These are phyloP conservation scores for Diaprepes abbreviatus DNA, from an alignment of 2,888 invertebrate genomes.

Conservation along the genomic window DNA sequence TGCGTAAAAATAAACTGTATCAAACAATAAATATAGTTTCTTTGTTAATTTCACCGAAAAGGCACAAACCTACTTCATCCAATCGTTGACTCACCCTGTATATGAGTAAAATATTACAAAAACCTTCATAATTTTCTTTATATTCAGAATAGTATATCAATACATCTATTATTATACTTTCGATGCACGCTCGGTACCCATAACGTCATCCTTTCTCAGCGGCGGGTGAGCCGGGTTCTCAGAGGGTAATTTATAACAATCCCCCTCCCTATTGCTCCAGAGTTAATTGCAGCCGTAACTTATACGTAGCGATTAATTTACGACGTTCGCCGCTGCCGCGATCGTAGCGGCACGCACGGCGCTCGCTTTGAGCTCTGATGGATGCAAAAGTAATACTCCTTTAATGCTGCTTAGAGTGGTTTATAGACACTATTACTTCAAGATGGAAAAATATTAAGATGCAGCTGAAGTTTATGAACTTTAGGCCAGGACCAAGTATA, in stretches of 20 bases:
- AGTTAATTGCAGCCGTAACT: conserved; percentile 42
- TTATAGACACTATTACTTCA: conserved; percentile 29
- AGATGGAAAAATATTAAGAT: conserved; percentile 18
- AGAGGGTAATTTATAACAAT: conserved; percentile 20
- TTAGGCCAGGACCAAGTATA: not conserved
- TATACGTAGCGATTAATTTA: conserved; percentile 42
- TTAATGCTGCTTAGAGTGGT: conserved; percentile 32
- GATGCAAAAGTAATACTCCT: conserved; percentile 39
- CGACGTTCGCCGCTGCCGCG: conserved; percentile 16
- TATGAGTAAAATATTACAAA: no score
- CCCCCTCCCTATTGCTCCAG: not conserved
- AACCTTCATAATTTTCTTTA: no score
- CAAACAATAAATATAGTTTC: not conserved
- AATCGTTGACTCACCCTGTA: not conserved
- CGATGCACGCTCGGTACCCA: not conserved
- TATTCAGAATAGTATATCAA: no score
- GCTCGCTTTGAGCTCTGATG: conserved; percentile 41
- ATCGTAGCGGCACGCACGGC: conserved; percentile 37
- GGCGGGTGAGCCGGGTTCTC: conserved; percentile 10
- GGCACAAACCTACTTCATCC: no score
- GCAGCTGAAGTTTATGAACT: conserved; percentile 1
- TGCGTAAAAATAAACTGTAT: not conserved
- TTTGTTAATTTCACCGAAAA: not conserved
- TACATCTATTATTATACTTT: no score
- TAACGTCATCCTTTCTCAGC: conserved; percentile 2